phyloP scores from a whole-genome alignment of 2,113 vertebrate species.

The Cyanocitta stelleri region DNA sequence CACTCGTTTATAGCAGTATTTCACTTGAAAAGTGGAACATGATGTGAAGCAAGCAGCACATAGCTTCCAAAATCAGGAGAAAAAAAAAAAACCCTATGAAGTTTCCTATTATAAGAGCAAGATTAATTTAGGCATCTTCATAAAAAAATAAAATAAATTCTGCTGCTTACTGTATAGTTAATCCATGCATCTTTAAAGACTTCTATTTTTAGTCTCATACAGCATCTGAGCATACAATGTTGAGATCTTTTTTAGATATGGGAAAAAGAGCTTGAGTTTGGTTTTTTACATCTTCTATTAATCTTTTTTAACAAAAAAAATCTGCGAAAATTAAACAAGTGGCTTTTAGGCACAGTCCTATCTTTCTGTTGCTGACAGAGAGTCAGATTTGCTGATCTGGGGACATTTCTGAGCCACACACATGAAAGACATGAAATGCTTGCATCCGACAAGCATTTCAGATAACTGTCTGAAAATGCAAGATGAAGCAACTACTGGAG shows the following conservation, averaged over 20 bases:
- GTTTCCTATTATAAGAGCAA: neutral
- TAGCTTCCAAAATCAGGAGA: neutral
- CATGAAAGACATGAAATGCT: neutral
- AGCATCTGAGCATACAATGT: neutral
- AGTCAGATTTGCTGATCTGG: neutral
- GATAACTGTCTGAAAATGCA: neutral
- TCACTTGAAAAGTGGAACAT: conserved; percentile 44
- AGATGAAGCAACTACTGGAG: neutral
- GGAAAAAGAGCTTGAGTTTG: neutral
- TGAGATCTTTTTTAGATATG: neutral
- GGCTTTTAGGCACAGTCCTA: neutral
- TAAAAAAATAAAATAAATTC: neutral
- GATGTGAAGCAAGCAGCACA: conserved; percentile 23
- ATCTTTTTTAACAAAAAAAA: neutral
- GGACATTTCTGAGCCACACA: neutral
- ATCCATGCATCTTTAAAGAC: conserved; percentile 11
- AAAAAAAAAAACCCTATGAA: neutral
- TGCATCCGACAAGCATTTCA: neutral
- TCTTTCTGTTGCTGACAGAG: neutral
- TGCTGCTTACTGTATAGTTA: conserved; percentile 7
- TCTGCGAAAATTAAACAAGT: neutral
- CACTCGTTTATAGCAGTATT: conserved; percentile 6
- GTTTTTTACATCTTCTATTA: neutral
- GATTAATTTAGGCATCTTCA: conserved; percentile 20
- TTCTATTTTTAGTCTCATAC: neutral